Conservation (phyloP, 2,888 invertebrate genomes). For the Euclidia mi region DNA sequence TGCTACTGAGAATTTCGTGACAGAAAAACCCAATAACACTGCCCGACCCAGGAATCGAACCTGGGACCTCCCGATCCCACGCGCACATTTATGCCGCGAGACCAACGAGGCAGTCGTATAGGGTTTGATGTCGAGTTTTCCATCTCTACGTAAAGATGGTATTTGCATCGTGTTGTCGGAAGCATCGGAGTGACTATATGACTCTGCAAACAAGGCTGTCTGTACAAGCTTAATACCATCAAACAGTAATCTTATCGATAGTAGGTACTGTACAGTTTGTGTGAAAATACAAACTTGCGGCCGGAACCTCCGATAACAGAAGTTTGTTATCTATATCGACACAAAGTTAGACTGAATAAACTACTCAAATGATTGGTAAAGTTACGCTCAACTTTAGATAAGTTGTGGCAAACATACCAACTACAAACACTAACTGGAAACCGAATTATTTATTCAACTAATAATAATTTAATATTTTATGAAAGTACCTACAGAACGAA, state of each 20-base stretch:
- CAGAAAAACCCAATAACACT: too few species aligned
- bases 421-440: conserved; percentile 10
- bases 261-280: background rate
- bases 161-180: too few species aligned
- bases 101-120: too few species aligned
- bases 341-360: conserved; percentile 20
- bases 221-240: too few species aligned
- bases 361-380: conserved; percentile 6
- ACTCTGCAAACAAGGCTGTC: too few species aligned
- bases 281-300: background rate
- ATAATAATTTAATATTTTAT: conserved; percentile 1
- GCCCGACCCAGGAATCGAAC: too few species aligned
- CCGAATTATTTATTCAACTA: conserved; percentile 20
- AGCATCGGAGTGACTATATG: too few species aligned
- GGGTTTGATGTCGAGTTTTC: too few species aligned
- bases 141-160: too few species aligned
- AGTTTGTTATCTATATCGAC: conserved; percentile 17
- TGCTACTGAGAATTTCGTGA: too few species aligned
- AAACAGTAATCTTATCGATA: background rate
- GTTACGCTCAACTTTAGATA: conserved; percentile 4
- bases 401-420: conserved; percentile 7
- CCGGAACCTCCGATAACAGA: conserved; percentile 2
- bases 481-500: background rate
- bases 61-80: too few species aligned
- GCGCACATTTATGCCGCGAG: too few species aligned